phyloP scores from a whole-genome alignment of 2,888 invertebrate species.

The Oxytorus armatus region DNA sequence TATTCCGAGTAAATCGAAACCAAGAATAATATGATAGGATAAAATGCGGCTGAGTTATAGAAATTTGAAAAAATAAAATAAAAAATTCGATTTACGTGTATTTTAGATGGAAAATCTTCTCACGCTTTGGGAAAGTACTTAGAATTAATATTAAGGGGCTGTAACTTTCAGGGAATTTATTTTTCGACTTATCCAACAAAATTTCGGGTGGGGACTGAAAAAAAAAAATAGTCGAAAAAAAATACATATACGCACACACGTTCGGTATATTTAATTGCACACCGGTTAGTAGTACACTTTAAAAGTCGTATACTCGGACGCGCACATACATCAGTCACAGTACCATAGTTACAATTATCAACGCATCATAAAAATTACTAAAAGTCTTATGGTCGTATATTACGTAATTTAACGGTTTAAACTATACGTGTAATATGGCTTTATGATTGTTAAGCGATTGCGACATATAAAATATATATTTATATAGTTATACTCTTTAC shows the following conservation, averaged over 20 bases:
- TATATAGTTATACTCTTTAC: background rate
- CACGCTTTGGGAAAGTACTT: too few relatives aligned
- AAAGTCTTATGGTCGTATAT: background rate
- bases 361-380: background rate
- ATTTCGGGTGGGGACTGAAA: too few relatives aligned
- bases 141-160: too few relatives aligned
- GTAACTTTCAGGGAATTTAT: too few relatives aligned
- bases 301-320: conserved; percentile 55
- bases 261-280: conserved; percentile 45
- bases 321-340: conserved; percentile 54
- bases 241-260: conserved; percentile 18
- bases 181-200: too few relatives aligned
- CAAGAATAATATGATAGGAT: too few relatives aligned
- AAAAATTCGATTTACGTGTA: too few relatives aligned
- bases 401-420: background rate
- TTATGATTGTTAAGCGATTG: conserved; percentile 8
- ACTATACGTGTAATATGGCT: background rate
- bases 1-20: too few relatives aligned
- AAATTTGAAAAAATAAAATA: too few relatives aligned
- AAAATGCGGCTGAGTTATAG: too few relatives aligned
- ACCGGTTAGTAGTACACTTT: conserved; percentile 41
- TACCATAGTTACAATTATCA: conserved; percentile 29
- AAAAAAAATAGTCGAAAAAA: too few relatives aligned
- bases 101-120: too few relatives aligned
- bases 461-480: background rate